Percentiles rank a stretch among this genome's conserved stretches.
Conservation (phyloP, 2,797 vertebrate genomes). For the Coreius guichenoti region DNA sequence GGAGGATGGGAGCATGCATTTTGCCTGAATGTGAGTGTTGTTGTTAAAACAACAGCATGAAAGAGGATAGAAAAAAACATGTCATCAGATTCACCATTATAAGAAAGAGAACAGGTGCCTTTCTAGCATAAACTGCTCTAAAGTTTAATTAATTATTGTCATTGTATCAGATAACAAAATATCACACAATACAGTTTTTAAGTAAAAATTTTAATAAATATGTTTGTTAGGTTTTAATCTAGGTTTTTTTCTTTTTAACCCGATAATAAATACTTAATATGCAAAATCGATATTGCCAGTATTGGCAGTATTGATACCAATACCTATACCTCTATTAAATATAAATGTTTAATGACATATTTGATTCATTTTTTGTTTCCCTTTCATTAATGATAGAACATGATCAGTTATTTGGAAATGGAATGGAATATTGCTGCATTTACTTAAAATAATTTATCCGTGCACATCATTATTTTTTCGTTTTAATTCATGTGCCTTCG, state of each 20-base stretch:
- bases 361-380: too few relatives aligned
- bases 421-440: not conserved
- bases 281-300: not conserved
- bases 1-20: slow-evolving; percentile 37
- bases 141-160: not conserved
- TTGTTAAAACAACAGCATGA: slow-evolving; percentile 40
- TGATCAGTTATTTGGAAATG: not conserved
- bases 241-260: not conserved
- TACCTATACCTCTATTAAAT: not conserved
- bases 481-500: not conserved
- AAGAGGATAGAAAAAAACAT: slow-evolving; percentile 13
- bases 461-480: not conserved
- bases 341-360: too few relatives aligned
- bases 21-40: slow-evolving; percentile 36
- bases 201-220: too few relatives aligned
- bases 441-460: too few relatives aligned
- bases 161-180: slow-evolving; percentile 19
- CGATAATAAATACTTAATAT: not conserved
- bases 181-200: not conserved
- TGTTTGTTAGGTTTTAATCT: not conserved
- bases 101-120: slow-evolving; percentile 25
- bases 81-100: slow-evolving; percentile 8
- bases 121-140: slow-evolving; percentile 25
- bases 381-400: not conserved
- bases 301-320: too few relatives aligned